phyloP scores from a whole-genome alignment of 2,113 vertebrate genomes.

The Bufo bufo region DNA sequence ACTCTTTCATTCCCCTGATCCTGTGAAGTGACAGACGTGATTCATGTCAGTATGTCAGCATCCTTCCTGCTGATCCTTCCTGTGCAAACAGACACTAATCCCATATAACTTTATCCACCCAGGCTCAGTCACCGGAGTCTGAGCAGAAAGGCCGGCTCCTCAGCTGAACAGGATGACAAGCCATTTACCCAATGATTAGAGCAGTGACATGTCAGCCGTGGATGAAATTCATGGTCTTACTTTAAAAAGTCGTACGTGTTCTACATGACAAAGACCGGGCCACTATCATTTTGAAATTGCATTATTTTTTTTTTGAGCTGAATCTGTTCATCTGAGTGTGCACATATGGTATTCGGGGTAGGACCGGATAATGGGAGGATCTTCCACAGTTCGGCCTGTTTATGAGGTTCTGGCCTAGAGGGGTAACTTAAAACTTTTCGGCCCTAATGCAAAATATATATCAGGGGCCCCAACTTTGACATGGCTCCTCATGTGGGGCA shows the following conservation, averaged over 20 bases:
- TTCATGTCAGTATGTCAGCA: conserved; percentile 46
- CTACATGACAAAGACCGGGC: neutral
- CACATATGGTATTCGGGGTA: neutral
- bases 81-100: conserved; percentile 52
- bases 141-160: conserved; percentile 9
- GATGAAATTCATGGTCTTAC: neutral
- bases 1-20: conserved; percentile 29
- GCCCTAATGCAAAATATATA: too few relatives aligned
- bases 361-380: neutral
- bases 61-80: conserved; percentile 37
- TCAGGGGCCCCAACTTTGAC: too few relatives aligned
- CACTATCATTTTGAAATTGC: too few relatives aligned
- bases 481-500: too few relatives aligned
- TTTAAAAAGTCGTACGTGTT: neutral
- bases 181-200: neutral
- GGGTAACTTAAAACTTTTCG: too few relatives aligned
- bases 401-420: too few relatives aligned
- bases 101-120: conserved; percentile 32
- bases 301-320: neutral
- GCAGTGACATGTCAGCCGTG: too few relatives aligned
- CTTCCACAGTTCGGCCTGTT: neutral
- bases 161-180: conserved; percentile 5
- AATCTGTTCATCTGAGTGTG: neutral
- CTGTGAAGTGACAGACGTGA: conserved; percentile 36
- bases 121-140: conserved; percentile 16